Conservation (phyloP, 2,797 vertebrate species). For the Garrulus glandarius region DNA sequence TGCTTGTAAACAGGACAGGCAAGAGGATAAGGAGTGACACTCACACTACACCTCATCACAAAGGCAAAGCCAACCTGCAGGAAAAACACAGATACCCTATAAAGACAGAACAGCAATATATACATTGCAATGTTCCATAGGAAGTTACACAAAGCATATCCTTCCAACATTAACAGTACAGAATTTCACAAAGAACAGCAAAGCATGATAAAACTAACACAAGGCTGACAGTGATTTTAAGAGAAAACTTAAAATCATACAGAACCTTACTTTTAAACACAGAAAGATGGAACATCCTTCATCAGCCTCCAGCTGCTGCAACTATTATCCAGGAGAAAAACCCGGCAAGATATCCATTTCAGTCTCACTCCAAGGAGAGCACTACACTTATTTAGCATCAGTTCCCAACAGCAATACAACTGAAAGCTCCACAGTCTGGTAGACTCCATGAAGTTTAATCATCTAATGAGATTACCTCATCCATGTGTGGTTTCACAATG, state of each 20-base stretch:
- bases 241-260: background rate
- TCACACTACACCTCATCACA: background rate
- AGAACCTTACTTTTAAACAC: conserved; percentile 22
- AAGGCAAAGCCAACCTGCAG: background rate
- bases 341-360: background rate
- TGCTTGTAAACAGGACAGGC: background rate
- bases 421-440: conserved; percentile 58
- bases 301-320: background rate
- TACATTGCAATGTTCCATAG: background rate
- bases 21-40: background rate
- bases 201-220: background rate
- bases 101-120: background rate
- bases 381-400: conserved; percentile 11
- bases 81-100: background rate
- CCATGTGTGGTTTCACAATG: conserved; percentile 48
- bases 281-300: background rate
- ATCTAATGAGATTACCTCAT: conserved; percentile 76
- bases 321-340: background rate
- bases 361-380: conserved; percentile 12
- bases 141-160: background rate
- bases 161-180: background rate
- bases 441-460: conserved; percentile 52
- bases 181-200: background rate
- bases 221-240: background rate
- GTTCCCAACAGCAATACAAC: conserved; percentile 6